Evolutionary conservation across 2,113 vertebrate species (phyloP).

Genomic region (Glaucomys volans): DNA sequence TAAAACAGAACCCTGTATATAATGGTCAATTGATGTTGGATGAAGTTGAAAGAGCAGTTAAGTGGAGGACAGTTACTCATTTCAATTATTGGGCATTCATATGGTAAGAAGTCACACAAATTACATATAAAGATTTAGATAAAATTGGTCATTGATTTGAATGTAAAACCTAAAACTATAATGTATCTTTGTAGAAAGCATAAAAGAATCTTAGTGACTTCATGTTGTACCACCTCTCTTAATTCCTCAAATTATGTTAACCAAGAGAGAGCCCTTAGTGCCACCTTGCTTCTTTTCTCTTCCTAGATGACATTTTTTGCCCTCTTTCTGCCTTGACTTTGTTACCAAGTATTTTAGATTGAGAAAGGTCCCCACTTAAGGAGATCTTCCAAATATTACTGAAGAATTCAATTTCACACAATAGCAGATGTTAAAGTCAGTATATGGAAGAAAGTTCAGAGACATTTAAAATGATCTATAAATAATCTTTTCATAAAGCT

Average conservation of each 20-base stretch:
- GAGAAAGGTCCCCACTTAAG: neutral
- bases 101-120: neutral
- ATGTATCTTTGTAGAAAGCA: neutral
- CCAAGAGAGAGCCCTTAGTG: neutral
- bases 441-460: neutral
- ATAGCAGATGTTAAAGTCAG: neutral
- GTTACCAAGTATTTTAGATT: neutral
- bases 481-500: constrained; percentile 33
- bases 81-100: neutral
- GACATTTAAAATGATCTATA: constrained; percentile 32
- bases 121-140: neutral
- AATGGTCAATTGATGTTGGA: neutral
- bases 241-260: neutral
- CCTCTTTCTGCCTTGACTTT: neutral
- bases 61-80: neutral
- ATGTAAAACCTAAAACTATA: neutral
- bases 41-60: neutral
- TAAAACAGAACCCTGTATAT: neutral
- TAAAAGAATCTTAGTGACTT: neutral
- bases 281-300: neutral
- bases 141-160: neutral
- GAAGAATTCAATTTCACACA: neutral
- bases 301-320: neutral
- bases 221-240: neutral
- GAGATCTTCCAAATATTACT: neutral